phyloP scores from a whole-genome alignment of 2,113 vertebrate genomes.

The Alethe castanea region DNA sequence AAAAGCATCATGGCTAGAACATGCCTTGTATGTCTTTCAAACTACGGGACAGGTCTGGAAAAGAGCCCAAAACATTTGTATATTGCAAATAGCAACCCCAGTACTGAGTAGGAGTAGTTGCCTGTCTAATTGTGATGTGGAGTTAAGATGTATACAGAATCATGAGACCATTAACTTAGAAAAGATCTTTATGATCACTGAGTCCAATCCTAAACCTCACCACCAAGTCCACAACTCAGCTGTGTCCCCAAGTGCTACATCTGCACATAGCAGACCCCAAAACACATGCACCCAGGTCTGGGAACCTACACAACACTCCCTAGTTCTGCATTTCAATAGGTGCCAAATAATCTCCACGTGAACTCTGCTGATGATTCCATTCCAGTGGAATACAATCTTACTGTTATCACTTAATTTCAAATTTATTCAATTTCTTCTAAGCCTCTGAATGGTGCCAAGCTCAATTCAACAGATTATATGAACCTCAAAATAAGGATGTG shows the following conservation, averaged over 20 bases:
- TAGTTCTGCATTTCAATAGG: not conserved
- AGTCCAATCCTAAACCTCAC: not conserved
- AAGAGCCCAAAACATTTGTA: not conserved
- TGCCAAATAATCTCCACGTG: not conserved
- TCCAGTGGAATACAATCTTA: not conserved
- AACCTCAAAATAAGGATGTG: not conserved
- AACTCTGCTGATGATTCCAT: not conserved
- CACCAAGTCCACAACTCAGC: not conserved
- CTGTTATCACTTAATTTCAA: not conserved
- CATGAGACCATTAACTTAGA: not conserved
- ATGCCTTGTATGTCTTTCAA: not conserved
- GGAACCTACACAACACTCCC: accelerated
- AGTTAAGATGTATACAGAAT: not conserved
- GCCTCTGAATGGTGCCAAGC: not conserved
- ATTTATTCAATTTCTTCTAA: not conserved
- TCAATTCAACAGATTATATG: conserved; percentile 3
- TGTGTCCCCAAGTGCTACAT: no score
- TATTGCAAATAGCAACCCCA: not conserved
- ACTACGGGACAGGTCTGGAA: not conserved
- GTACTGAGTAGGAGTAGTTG: not conserved
- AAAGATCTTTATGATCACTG: not conserved
- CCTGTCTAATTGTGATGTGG: not conserved
- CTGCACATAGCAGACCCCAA: accelerated
- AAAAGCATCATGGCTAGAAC: accelerated
- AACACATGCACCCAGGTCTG: not conserved